A percentile compares a stretch with the other conserved stretches of the same genome.
Evolutionary conservation across 2,888 invertebrate genomes (phyloP).

Genomic region (Molorchus minor): DNA sequence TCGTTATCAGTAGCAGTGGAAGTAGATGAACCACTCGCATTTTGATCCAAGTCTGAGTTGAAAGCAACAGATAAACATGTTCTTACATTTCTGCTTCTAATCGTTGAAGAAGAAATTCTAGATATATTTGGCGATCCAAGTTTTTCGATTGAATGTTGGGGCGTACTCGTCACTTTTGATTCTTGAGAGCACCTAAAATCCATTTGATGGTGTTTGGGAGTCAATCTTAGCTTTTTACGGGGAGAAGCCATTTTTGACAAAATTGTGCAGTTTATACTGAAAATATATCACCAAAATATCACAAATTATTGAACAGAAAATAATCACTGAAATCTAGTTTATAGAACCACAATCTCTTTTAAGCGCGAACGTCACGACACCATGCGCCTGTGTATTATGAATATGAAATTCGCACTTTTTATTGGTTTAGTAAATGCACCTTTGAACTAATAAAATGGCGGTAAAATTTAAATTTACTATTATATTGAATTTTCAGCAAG

Average conservation of each 20-base stretch:
- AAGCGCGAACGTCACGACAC: no score
- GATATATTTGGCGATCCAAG: slow-evolving; percentile 22
- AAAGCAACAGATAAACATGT: slow-evolving; percentile 19
- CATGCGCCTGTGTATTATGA: no score
- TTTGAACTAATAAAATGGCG: no score
- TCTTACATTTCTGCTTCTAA: slow-evolving; percentile 3
- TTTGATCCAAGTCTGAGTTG: not conserved
- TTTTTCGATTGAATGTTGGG: not conserved
- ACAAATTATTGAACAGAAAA: no score
- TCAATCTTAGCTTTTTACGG: slow-evolving; percentile 20
- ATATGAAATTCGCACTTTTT: no score
- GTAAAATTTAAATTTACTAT: no score
- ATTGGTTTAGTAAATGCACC: no score
- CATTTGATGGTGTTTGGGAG: slow-evolving; percentile 6
- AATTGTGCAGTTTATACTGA: no score
- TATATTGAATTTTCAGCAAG: no score
- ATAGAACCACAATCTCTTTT: no score
- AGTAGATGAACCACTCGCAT: not conserved
- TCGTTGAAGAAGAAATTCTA: slow-evolving; percentile 18
- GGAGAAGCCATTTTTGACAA: slow-evolving; percentile 25
- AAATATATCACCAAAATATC: no score
- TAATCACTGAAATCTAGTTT: no score
- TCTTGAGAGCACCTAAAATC: slow-evolving; percentile 14
- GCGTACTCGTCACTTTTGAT: slow-evolving; percentile 30
- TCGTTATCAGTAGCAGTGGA: not conserved